These are phyloP conservation scores for Drosophila bifasciata DNA, from an alignment of 1,140 invertebrate species.

Conservation along the genomic window DNA sequence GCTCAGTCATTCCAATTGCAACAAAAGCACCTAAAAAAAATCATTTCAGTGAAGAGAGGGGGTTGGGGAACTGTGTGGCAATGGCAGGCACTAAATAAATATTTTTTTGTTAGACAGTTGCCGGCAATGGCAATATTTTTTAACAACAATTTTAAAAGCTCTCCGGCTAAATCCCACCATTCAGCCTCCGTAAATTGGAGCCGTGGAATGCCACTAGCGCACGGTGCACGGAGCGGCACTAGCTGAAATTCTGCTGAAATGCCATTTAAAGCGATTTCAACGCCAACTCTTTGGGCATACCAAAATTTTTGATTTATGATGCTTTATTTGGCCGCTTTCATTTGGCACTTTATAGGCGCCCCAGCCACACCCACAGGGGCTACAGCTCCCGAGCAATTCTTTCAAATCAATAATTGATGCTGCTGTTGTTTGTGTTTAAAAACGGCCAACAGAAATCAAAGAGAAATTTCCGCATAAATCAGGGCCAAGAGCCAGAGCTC, in stretches of 20 bases:
- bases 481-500: background rate
- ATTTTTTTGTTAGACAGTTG: conserved; percentile 28
- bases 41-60: conserved; percentile 22
- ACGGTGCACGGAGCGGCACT: no score
- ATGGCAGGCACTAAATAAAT: conserved; percentile 10
- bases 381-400: background rate
- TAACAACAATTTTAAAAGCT: conserved; percentile 29
- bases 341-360: background rate
- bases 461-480: conserved; percentile 30
- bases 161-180: background rate
- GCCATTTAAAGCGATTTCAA: conserved; percentile 17
- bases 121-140: conserved; percentile 17
- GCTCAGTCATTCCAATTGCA: conserved; percentile 32
- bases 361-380: background rate
- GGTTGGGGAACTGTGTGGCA: no score
- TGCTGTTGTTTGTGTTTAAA: conserved; percentile 40
- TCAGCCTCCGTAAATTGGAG: background rate
- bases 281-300: conserved; percentile 31
- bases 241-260: conserved; percentile 18
- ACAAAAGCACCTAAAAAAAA: conserved; percentile 27
- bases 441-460: conserved; percentile 24
- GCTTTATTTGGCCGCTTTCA: conserved; percentile 15
- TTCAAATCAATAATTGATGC: conserved; percentile 34
- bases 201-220: no score
- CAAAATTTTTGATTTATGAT: conserved; percentile 29